Evolutionary conservation across 2,888 invertebrate species (phyloP).

Genomic region (Rhingia campestris): DNA sequence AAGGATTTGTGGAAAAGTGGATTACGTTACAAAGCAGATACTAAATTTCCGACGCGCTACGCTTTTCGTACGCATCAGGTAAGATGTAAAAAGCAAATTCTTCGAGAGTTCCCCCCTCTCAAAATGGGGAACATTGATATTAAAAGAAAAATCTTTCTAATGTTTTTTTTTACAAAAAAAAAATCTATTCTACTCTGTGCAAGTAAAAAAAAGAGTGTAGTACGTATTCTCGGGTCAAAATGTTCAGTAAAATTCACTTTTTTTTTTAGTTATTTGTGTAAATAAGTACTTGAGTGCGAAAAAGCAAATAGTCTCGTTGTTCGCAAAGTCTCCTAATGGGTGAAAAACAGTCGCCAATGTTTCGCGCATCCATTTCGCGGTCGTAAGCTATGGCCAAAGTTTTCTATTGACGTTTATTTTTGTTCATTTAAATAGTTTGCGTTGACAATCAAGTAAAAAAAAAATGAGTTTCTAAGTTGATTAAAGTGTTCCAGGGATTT

Average conservation of each 20-base stretch:
- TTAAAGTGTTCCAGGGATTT: constrained; percentile 69
- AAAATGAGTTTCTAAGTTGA: constrained; percentile 40
- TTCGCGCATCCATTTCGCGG: constrained; percentile 70
- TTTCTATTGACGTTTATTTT: constrained; percentile 55
- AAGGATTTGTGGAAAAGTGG: constrained; percentile 57
- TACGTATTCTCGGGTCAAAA: constrained; percentile 58
- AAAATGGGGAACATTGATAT: constrained; percentile 61
- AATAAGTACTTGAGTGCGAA: constrained; percentile 56
- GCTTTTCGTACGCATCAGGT: constrained; percentile 70
- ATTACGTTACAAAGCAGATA: constrained; percentile 32
- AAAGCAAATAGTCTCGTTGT: constrained; percentile 52
- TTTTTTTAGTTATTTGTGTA: constrained; percentile 52
- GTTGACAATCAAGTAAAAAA: constrained; percentile 26
- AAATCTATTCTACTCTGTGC: constrained; percentile 61
- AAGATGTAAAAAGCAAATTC: constrained; percentile 70
- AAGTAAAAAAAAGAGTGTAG: constrained; percentile 61
- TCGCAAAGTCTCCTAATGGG: constrained; percentile 38
- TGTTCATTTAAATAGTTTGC: constrained; percentile 52
- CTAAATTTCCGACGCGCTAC: constrained; percentile 56
- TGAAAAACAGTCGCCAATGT: constrained; percentile 47
- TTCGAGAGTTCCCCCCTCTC: constrained; percentile 43
- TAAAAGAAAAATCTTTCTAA: constrained; percentile 53
- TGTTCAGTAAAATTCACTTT: constrained; percentile 41
- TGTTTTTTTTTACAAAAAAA: constrained; percentile 62
- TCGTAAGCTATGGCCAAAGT: constrained; percentile 70